Percentiles rank a stretch among this genome's conserved stretches.
Evolutionary conservation across 2,888 invertebrate genomes (phyloP).

Genomic region (Eupithecia dodoneata): DNA sequence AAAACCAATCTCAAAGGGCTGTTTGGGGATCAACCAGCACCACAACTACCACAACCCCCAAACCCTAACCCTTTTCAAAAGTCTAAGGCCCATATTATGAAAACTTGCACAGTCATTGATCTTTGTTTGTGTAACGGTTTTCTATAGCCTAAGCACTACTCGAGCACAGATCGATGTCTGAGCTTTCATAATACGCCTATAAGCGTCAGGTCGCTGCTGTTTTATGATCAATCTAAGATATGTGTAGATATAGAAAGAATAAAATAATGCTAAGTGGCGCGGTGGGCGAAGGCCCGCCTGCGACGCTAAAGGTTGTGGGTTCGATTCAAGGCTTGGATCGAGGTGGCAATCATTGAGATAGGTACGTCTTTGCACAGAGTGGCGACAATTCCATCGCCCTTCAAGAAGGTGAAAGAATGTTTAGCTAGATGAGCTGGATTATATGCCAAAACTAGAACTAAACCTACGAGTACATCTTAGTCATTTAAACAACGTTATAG

Average conservation of each 20-base stretch:
- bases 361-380: background rate
- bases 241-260: too few species aligned
- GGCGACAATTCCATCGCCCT: background rate
- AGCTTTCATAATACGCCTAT: background rate
- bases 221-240: background rate
- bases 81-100: background rate
- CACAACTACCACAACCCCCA: too few species aligned
- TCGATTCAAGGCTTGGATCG: background rate
- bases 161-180: background rate
- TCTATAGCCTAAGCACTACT: too few species aligned
- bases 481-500: background rate
- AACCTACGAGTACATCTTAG: background rate
- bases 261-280: too few species aligned
- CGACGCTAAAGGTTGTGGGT: too few species aligned
- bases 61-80: background rate
- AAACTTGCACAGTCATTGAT: background rate
- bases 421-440: background rate
- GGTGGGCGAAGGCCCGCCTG: too few species aligned
- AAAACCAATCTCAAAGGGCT: too few species aligned
- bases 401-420: background rate
- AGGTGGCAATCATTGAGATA: background rate
- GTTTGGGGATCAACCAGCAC: too few species aligned
- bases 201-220: background rate
- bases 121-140: too few species aligned
- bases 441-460: background rate